These are phyloP conservation scores for Araneus ventricosus DNA, from an alignment of 1,140 invertebrate species.

Conservation along the genomic window DNA sequence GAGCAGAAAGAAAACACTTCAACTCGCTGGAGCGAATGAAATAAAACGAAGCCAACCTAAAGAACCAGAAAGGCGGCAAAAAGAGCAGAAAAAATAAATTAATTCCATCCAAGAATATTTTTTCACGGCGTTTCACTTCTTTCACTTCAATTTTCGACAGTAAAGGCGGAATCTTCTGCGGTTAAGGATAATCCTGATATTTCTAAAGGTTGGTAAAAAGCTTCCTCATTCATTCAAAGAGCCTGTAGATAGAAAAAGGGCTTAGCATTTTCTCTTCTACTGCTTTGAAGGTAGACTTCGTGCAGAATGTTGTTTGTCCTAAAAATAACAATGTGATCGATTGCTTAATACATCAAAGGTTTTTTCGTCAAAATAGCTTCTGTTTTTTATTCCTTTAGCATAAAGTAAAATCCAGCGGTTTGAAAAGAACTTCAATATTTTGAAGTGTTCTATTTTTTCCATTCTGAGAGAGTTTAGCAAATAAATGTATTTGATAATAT, in stretches of 20 bases:
- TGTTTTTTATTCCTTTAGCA: background rate
- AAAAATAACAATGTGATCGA: constrained; percentile 9
- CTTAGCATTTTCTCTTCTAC: background rate
- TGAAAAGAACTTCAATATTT: too few species aligned
- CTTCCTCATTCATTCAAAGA: background rate
- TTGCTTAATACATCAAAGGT: background rate
- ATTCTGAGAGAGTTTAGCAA: too few species aligned
- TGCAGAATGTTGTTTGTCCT: background rate
- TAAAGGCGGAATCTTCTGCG: background rate
- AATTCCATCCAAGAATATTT: background rate
- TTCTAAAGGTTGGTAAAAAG: constrained; percentile 13
- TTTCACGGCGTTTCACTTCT: background rate
- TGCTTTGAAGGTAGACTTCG: background rate
- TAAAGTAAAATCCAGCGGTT: too few species aligned
- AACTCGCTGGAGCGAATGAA: background rate
- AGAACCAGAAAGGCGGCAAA: background rate
- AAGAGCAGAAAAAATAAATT: background rate
- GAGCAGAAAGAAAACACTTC: constrained; percentile 15
- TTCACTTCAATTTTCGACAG: constrained; percentile 5
- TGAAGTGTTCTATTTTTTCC: too few species aligned
- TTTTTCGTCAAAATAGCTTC: background rate
- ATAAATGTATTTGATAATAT: too few species aligned
- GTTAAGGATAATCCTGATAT: background rate
- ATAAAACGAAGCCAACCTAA: background rate
- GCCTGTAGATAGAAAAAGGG: background rate